Conservation (phyloP, 2,113 vertebrate genomes). For the Pluvianellus socialis region DNA sequence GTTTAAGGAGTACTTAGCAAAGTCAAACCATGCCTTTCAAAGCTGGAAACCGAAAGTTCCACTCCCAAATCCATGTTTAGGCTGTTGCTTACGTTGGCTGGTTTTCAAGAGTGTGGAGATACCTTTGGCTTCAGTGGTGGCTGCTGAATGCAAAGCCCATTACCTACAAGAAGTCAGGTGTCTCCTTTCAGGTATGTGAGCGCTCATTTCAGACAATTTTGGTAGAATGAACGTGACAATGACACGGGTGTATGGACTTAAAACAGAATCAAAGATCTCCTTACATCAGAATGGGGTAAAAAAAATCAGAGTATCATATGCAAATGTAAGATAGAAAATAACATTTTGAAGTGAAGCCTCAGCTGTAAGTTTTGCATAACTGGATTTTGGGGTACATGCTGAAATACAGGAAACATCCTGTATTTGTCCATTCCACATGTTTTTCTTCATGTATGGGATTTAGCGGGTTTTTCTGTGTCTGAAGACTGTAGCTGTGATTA, state of each 20-base stretch:
- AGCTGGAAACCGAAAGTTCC: not conserved
- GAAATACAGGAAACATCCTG: not conserved
- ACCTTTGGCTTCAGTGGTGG: not conserved
- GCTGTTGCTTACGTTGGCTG: not conserved
- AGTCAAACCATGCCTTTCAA: not conserved
- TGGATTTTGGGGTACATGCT: not conserved
- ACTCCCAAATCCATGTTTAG: not conserved
- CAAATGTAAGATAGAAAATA: not conserved
- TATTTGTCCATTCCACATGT: not conserved
- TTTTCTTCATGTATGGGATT: not conserved
- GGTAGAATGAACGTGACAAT: not conserved
- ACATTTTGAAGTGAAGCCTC: not conserved
- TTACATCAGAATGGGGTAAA: not conserved
- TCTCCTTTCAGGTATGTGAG: not conserved
- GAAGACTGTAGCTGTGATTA: not conserved
- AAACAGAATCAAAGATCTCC: not conserved
- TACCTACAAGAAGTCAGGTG: not conserved
- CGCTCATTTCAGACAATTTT: not conserved
- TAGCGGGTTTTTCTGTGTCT: not conserved
- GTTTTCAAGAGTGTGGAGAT: not conserved
- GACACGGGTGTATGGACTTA: not conserved
- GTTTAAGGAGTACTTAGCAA: not conserved
- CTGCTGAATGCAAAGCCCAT: not conserved
- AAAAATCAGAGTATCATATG: not conserved
- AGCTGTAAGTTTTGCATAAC: not conserved